Evolutionary conservation across 2,797 vertebrate species (phyloP).

Genomic region (Anomalospiza imberbis): DNA sequence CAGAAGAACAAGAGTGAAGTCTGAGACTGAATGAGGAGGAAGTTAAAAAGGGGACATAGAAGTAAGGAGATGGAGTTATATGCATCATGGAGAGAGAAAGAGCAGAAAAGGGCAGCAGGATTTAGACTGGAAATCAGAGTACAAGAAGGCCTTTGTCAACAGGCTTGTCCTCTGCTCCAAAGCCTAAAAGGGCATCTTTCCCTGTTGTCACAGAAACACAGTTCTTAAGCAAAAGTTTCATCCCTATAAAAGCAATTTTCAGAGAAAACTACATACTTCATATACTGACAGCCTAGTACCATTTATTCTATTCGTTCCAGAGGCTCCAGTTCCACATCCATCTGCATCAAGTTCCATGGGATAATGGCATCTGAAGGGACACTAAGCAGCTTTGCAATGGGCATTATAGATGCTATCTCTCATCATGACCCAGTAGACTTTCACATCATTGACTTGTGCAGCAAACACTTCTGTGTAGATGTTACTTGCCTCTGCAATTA

Average conservation of each 20-base stretch:
- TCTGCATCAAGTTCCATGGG: neutral
- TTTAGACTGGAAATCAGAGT: neutral
- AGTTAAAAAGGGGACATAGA: neutral
- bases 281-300: neutral
- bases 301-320: neutral
- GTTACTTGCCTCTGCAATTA: neutral
- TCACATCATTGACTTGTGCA: accelerated
- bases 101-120: neutral
- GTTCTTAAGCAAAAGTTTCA: neutral
- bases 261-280: neutral
- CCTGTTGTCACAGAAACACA: neutral
- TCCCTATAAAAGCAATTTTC: neutral
- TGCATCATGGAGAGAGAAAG: accelerated
- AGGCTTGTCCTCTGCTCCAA: neutral
- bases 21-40: neutral
- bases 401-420: neutral
- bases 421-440: neutral
- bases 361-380: neutral
- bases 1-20: neutral
- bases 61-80: neutral
- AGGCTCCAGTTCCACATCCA: neutral
- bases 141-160: neutral
- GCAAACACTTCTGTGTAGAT: neutral
- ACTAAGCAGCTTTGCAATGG: neutral
- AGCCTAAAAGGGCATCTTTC: neutral